A percentile compares a stretch with the other conserved stretches of the same genome.
Conservation (phyloP, 2,888 invertebrate species). For the Tenthredo notha region DNA sequence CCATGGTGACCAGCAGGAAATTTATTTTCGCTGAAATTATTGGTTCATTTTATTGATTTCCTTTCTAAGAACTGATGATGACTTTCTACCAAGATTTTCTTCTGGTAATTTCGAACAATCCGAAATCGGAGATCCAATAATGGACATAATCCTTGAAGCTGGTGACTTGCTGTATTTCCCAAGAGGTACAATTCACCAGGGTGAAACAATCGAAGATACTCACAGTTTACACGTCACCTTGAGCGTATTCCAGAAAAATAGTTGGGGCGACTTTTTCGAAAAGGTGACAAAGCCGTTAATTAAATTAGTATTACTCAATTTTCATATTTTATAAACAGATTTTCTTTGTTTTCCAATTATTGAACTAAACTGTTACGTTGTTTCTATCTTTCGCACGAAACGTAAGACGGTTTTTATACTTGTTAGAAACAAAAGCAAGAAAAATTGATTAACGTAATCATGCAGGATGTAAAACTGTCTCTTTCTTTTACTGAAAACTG, state of each 20-base stretch:
- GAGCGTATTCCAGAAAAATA: conserved; percentile 94
- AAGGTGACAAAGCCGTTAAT: conserved; percentile 77
- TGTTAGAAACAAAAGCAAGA: conserved; percentile 11
- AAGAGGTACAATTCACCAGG: conserved; percentile 93
- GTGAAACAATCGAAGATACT: conserved; percentile 86
- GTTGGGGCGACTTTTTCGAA: conserved; percentile 94
- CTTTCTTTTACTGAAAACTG: conserved; percentile 55
- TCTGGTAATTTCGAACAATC: conserved; percentile 88
- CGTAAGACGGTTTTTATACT: background rate
- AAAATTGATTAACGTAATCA: background rate
- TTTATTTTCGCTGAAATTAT: background rate
- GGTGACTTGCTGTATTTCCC: conserved; percentile 98
- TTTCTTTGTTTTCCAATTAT: background rate
- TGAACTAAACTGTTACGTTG: background rate
- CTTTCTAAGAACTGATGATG: conserved; percentile 78
- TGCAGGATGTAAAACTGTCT: background rate
- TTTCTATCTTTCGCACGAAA: no score
- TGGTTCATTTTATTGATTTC: conserved; percentile 37
- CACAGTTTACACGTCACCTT: conserved; percentile 98
- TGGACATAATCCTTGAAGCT: conserved; percentile 89
- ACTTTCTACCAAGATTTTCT: conserved; percentile 89
- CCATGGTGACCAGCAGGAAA: background rate
- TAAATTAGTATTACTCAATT: background rate
- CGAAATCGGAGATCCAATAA: conserved; percentile 89
- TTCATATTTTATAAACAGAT: background rate